Conservation (phyloP, 2,888 invertebrate genomes). For the Nycteola revayana region DNA sequence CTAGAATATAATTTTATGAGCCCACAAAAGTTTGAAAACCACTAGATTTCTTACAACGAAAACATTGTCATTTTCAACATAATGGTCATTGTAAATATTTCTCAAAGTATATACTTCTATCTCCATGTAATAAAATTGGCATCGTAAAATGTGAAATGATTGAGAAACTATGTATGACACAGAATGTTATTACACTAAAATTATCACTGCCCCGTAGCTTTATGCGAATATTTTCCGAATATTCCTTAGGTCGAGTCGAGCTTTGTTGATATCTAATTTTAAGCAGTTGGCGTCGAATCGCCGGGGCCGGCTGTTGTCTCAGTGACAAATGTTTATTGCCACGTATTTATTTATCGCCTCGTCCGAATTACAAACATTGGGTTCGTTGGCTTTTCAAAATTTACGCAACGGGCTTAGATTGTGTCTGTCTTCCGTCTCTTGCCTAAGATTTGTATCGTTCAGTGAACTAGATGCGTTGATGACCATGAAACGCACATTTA, state of each 20-base stretch:
- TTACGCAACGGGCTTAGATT: slow-evolving; percentile 41
- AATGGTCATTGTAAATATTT: too few relatives aligned
- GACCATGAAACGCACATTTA: slow-evolving; percentile 5
- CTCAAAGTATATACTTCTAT: too few relatives aligned
- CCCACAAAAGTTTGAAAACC: too few relatives aligned
- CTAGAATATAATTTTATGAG: too few relatives aligned
- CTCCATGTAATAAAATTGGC: slow-evolving; percentile 4
- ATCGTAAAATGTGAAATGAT: slow-evolving; percentile 3
- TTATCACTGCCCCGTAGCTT: slow-evolving; percentile 26
- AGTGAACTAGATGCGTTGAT: slow-evolving; percentile 26
- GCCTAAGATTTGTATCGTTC: slow-evolving; percentile 39
- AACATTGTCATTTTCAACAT: too few relatives aligned
- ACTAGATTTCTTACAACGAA: too few relatives aligned
- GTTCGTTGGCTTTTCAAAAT: slow-evolving; percentile 54
- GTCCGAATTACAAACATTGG: slow-evolving; percentile 43
- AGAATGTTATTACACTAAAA: slow-evolving; percentile 29
- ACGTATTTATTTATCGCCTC: slow-evolving; percentile 50
- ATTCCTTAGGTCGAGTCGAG: slow-evolving; percentile 27
- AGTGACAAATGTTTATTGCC: slow-evolving; percentile 54
- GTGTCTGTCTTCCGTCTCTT: slow-evolving; percentile 24
- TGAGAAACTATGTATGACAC: slow-evolving; percentile 21
- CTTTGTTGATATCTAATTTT: slow-evolving; percentile 58
- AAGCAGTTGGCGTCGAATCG: slow-evolving; percentile 44
- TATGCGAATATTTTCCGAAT: slow-evolving; percentile 37
- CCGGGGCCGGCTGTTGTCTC: slow-evolving; percentile 33